These are phyloP conservation scores for Anolis carolinensis DNA, from an alignment of 2,113 vertebrate species.

Conservation along the genomic window DNA sequence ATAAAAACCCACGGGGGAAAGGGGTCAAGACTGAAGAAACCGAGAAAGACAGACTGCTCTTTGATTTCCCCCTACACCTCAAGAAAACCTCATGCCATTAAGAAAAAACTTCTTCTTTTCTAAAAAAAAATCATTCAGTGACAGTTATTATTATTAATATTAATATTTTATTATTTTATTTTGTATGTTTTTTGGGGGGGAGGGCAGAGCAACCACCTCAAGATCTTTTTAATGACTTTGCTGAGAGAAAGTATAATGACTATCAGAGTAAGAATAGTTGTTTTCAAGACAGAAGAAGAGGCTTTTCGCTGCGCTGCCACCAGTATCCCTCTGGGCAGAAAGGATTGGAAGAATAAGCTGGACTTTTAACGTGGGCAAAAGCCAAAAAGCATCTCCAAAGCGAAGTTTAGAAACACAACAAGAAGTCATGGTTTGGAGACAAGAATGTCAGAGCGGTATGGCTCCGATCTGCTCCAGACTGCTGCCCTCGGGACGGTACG, in stretches of 20 bases:
- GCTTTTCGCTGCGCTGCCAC: not conserved
- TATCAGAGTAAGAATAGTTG: not conserved
- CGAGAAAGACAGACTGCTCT: not conserved
- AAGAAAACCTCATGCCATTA: not conserved
- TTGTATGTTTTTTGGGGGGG: not conserved
- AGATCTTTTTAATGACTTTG: constrained; percentile 15
- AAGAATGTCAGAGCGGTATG: not conserved
- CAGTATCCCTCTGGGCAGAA: not conserved
- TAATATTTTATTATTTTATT: constrained; percentile 27
- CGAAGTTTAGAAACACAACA: not conserved
- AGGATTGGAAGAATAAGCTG: not conserved
- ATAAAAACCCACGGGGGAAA: not conserved
- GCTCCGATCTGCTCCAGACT: no score
- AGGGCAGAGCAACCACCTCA: not conserved
- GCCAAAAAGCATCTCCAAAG: not conserved
- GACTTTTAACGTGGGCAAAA: not conserved
- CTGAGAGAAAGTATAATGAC: constrained; percentile 3
- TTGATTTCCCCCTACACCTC: not conserved
- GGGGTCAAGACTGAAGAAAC: not conserved
- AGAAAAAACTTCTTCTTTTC: not conserved
- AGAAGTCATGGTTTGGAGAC: not conserved
- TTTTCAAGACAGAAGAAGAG: not conserved
- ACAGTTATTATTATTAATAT: constrained; percentile 23
- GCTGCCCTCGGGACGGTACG: not conserved
- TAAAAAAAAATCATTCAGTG: not conserved